Evolutionary conservation across 2,797 vertebrate species (phyloP).

Genomic region (Oryzias dopingdopingensis): DNA sequence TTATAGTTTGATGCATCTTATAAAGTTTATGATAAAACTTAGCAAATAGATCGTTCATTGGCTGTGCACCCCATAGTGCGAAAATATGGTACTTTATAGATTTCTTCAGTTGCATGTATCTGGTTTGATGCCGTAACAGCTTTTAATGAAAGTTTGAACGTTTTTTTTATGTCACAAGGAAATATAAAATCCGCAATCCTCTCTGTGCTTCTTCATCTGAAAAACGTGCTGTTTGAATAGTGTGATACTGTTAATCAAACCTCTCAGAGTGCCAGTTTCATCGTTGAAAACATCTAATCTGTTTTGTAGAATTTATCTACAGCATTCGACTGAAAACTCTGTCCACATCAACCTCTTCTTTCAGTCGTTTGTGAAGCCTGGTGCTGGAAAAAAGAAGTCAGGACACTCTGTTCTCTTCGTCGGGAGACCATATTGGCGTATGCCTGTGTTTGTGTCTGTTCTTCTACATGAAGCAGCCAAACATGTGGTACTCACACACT

Average conservation of each 20-base stretch:
- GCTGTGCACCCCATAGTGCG: no score
- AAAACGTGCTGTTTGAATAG: conserved; percentile 1
- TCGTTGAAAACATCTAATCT: conserved; percentile 17
- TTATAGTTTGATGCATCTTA: no score
- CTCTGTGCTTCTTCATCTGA: no score
- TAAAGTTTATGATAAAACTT: no score
- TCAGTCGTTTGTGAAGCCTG: conserved; percentile 35
- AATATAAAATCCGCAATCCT: no score
- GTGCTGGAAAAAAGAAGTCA: conserved; percentile 41
- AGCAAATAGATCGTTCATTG: no score
- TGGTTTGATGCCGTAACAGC: no score
- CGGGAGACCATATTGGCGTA: conserved; percentile 52
- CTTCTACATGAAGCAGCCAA: conserved; percentile 47
- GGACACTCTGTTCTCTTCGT: conserved; percentile 50
- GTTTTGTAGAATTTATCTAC: conserved; percentile 3
- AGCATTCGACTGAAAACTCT: conserved; percentile 10
- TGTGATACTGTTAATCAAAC: conserved; percentile 20
- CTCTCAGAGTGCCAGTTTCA: conserved; percentile 17
- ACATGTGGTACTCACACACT: conserved; percentile 43
- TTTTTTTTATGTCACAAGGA: no score
- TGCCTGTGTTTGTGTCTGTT: conserved; percentile 66
- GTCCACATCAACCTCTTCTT: conserved; percentile 18
- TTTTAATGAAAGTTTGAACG: no score
- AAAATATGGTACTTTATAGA: no score
- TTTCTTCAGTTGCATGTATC: no score